These are phyloP conservation scores for Falco punctatus DNA, from an alignment of 2,113 vertebrate species.

Conservation along the genomic window DNA sequence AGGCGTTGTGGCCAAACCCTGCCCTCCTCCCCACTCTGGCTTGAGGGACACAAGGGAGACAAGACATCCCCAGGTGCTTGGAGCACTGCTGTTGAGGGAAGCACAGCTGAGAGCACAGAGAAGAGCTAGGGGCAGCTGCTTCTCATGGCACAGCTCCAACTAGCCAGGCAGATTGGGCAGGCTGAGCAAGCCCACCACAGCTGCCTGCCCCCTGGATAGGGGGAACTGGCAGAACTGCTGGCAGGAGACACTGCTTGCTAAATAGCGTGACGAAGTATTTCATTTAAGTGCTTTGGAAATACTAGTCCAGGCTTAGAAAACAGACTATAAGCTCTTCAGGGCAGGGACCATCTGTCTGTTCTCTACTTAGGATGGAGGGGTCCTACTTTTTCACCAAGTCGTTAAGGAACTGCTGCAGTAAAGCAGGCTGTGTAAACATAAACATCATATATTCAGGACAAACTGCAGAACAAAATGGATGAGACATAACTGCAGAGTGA, in stretches of 20 bases:
- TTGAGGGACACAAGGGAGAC: neutral
- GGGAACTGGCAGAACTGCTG: neutral
- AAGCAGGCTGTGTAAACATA: neutral
- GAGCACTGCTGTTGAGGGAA: neutral
- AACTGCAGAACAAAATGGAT: neutral
- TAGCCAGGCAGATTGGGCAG: neutral
- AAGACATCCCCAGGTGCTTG: neutral
- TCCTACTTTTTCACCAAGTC: neutral
- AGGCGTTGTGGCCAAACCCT: neutral
- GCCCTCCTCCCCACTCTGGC: neutral
- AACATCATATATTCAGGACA: neutral
- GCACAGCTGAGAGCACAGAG: neutral
- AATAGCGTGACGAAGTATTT: neutral
- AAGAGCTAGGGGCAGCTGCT: conserved; percentile 31
- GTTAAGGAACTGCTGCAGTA: neutral
- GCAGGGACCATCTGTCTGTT: conserved; percentile 23
- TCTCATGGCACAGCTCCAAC: neutral
- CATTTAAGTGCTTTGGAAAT: neutral
- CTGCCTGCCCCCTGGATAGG: conserved; percentile 18
- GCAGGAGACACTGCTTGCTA: neutral
- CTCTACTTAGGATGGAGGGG: neutral
- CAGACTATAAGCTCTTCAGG: neutral
- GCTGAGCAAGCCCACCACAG: neutral
- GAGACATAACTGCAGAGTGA: neutral
- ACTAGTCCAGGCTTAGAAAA: neutral